These are phyloP conservation scores for Mareca penelope DNA, from an alignment of 2,797 vertebrate species.

Conservation along the genomic window DNA sequence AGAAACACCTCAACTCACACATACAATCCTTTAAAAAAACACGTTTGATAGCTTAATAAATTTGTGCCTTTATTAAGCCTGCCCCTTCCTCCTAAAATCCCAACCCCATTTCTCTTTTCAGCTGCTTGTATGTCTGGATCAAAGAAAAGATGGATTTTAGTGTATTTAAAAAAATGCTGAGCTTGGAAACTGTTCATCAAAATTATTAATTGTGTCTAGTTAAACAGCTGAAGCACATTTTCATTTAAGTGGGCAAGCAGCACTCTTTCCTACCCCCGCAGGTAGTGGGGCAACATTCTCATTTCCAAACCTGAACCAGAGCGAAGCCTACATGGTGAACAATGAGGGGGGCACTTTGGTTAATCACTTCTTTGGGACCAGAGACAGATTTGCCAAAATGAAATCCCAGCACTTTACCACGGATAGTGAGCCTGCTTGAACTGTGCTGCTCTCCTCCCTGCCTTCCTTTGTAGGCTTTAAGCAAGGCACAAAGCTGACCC, in stretches of 20 bases:
- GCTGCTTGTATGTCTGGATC: background rate
- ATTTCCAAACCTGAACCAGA: background rate
- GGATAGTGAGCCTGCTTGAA: background rate
- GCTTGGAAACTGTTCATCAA: background rate
- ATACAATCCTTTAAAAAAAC: background rate
- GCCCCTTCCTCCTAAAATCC: background rate
- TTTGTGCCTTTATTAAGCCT: background rate
- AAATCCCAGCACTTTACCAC: background rate
- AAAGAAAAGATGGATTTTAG: constrained; percentile 51
- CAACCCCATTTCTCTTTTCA: background rate
- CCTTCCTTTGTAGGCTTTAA: too few relatives aligned
- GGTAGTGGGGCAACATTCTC: background rate
- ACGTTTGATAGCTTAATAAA: background rate
- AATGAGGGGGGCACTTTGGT: background rate
- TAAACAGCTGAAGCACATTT: background rate
- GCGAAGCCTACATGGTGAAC: background rate
- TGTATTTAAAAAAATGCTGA: constrained; percentile 32
- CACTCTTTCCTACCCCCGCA: background rate
- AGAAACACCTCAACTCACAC: background rate
- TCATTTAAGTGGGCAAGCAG: background rate
- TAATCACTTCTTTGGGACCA: rapidly evolving
- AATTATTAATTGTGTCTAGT: constrained; percentile 18
- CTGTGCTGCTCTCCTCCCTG: background rate
- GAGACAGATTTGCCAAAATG: background rate
- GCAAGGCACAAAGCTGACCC: background rate